These are phyloP conservation scores for Leucosticte australis DNA, from an alignment of 2,113 vertebrate genomes.

Conservation along the genomic window DNA sequence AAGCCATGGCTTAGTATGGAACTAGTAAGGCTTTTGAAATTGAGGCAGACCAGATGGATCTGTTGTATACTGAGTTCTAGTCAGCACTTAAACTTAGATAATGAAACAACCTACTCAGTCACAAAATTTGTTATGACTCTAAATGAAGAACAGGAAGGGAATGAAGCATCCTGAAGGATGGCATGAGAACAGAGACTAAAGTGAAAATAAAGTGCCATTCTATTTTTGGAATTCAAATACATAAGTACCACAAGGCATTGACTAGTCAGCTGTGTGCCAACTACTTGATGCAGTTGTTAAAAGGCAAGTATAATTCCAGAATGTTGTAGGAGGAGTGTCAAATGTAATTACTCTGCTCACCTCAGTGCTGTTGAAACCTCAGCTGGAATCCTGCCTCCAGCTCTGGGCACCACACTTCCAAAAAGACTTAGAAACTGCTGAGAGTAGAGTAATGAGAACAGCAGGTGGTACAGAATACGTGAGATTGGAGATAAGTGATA, in stretches of 20 bases:
- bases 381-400: conserved; percentile 15
- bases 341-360: conserved; percentile 9
- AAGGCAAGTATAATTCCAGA: background rate
- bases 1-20: background rate
- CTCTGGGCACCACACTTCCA: background rate
- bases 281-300: background rate
- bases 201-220: background rate
- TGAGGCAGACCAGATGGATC: background rate
- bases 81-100: background rate
- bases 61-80: background rate
- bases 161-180: background rate
- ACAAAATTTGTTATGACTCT: background rate
- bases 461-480: background rate
- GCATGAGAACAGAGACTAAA: background rate
- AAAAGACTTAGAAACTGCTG: background rate
- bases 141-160: background rate
- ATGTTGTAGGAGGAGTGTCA: background rate
- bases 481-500: background rate
- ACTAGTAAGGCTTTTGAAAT: background rate
- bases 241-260: background rate
- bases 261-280: background rate
- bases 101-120: background rate
- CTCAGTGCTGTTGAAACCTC: background rate
- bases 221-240: background rate
- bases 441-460: background rate